phyloP scores from a whole-genome alignment of 2,113 vertebrate genomes.

The Gadus macrocephalus region DNA sequence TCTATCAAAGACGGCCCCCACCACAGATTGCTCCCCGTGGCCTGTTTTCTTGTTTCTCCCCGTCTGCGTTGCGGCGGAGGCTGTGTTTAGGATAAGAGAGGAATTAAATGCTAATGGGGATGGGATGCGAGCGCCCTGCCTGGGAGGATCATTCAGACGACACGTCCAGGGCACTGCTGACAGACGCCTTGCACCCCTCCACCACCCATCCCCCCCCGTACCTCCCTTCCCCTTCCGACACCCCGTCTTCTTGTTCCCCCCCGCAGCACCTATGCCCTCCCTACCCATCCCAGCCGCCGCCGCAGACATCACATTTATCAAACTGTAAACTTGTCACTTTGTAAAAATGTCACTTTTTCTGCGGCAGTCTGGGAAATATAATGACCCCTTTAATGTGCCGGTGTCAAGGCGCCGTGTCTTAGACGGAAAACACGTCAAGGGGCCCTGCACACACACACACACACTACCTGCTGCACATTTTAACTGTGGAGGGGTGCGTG shows the following conservation, averaged over 20 bases:
- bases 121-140: slow-evolving; percentile 71
- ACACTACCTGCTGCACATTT: slow-evolving; percentile 39
- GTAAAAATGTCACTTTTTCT: slow-evolving; percentile 73
- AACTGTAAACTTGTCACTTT: slow-evolving; percentile 81
- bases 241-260: slow-evolving; percentile 23
- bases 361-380: slow-evolving; percentile 72
- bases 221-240: slow-evolving; percentile 38
- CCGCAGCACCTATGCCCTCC: slow-evolving; percentile 25
- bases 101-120: slow-evolving; percentile 81
- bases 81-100: slow-evolving; percentile 70
- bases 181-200: slow-evolving; percentile 49
- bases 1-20: slow-evolving; percentile 55
- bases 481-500: slow-evolving; percentile 20
- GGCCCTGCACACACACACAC: slow-evolving; percentile 36
- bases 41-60: slow-evolving; percentile 12
- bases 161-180: slow-evolving; percentile 47
- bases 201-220: slow-evolving; percentile 17
- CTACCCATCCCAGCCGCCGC: slow-evolving; percentile 38
- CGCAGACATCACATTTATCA: slow-evolving; percentile 72
- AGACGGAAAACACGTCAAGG: slow-evolving; percentile 64
- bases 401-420: slow-evolving; percentile 67
- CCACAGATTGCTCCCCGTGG: slow-evolving; percentile 61
- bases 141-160: slow-evolving; percentile 65
- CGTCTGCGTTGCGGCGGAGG: slow-evolving; percentile 18
- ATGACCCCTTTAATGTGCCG: slow-evolving; percentile 76